These are phyloP conservation scores for Heterotilapia buettikoferi DNA, from an alignment of 2,113 vertebrate genomes.

Conservation along the genomic window DNA sequence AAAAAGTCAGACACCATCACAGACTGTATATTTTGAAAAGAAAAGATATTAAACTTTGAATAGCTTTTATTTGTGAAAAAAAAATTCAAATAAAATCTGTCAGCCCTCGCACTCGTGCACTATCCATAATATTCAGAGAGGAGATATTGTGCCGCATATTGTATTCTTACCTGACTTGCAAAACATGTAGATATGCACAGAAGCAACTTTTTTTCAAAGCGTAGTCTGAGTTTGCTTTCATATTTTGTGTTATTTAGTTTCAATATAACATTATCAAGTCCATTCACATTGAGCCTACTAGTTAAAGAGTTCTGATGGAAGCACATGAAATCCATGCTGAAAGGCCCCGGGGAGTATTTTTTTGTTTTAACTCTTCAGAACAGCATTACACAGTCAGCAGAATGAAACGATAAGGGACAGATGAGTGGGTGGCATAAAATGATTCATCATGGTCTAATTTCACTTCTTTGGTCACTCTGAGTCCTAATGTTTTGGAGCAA, in stretches of 20 bases:
- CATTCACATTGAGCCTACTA: constrained; percentile 16
- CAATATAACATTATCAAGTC: constrained; percentile 21
- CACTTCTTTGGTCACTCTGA: constrained; percentile 39
- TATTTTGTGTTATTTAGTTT: background rate
- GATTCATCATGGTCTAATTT: constrained; percentile 49
- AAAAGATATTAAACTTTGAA: background rate
- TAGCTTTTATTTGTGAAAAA: background rate
- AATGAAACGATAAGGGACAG: constrained; percentile 47
- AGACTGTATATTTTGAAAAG: background rate
- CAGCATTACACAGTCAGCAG: constrained; percentile 5
- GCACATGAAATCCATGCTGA: constrained; percentile 42
- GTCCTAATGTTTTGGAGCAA: constrained; percentile 26
- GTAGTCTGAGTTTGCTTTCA: background rate
- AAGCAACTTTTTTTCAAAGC: background rate
- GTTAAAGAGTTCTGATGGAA: constrained; percentile 24
- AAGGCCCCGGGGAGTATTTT: background rate
- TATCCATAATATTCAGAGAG: background rate
- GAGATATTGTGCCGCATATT: background rate
- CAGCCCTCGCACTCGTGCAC: background rate
- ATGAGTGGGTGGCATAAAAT: constrained; percentile 44
- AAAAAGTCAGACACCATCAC: background rate
- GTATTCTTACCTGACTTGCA: background rate
- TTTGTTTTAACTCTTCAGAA: background rate
- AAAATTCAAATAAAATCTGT: background rate
- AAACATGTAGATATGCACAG: background rate